phyloP scores from a whole-genome alignment of 2,888 invertebrate genomes.

The Scaptomyza caliginosa region DNA sequence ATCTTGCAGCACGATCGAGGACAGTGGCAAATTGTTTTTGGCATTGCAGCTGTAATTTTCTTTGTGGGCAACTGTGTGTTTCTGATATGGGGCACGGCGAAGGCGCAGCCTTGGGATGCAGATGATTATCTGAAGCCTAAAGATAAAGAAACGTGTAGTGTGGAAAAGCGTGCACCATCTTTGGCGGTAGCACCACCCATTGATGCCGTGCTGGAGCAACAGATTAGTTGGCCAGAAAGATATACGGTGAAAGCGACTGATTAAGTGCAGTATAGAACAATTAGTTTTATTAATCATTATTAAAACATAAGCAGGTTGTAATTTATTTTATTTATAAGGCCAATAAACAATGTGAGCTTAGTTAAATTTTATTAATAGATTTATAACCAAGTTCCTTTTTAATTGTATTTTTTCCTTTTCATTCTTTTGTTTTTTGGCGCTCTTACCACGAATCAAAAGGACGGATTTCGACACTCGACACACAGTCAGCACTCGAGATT shows the following conservation, averaged over 20 bases:
- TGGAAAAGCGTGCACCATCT: slow-evolving; percentile 1
- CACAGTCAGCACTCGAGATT: slow-evolving; percentile 5
- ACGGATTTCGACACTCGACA: slow-evolving; percentile 30
- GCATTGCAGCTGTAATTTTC: slow-evolving; percentile 87
- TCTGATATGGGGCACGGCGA: slow-evolving; percentile 87
- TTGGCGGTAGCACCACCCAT: slow-evolving; percentile 52
- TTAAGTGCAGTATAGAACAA: slow-evolving; percentile 40
- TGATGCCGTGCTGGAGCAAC: slow-evolving; percentile 64
- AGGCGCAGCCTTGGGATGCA: slow-evolving; percentile 89
- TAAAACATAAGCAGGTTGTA: slow-evolving; percentile 67
- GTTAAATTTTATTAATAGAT: slow-evolving; percentile 59
- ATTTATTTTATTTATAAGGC: slow-evolving; percentile 74
- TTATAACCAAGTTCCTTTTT: slow-evolving; percentile 23
- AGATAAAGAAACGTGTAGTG: slow-evolving; percentile 42
- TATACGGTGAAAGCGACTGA: slow-evolving; percentile 57
- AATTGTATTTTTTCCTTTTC: too few relatives aligned
- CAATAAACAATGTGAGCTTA: slow-evolving; percentile 46
- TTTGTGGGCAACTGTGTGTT: slow-evolving; percentile 89
- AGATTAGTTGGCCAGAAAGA: slow-evolving; percentile 45
- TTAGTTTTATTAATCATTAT: slow-evolving; percentile 69
- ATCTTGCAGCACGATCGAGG: slow-evolving; percentile 83
- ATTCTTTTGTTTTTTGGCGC: background rate
- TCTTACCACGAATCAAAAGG: slow-evolving; percentile 16
- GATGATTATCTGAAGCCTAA: slow-evolving; percentile 82
- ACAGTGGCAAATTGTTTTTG: slow-evolving; percentile 91